Percentiles rank a stretch among this genome's conserved stretches.
These are phyloP conservation scores for Gryllus bimaculatus DNA, from an alignment of 1,140 invertebrate species.

Conservation along the genomic window DNA sequence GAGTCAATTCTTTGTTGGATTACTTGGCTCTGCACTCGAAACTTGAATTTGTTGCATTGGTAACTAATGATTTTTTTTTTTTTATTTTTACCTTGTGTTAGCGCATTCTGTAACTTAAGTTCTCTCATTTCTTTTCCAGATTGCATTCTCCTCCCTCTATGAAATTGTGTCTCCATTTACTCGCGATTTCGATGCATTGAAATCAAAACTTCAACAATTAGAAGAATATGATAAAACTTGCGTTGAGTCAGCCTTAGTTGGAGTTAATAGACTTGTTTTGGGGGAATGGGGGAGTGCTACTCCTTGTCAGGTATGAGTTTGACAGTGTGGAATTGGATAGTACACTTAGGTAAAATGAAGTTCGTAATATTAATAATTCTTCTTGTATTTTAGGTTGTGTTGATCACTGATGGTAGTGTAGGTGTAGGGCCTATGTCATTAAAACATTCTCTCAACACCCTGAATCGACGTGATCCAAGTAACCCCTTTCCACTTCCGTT, in stretches of 20 bases:
- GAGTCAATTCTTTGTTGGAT: constrained; percentile 76
- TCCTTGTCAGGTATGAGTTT: constrained; percentile 57
- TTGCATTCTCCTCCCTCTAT: constrained; percentile 68
- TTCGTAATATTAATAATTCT: background rate
- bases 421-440: constrained; percentile 56
- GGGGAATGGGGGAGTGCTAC: constrained; percentile 78
- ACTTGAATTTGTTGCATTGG: constrained; percentile 84
- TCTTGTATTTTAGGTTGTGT: constrained; percentile 42
- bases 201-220: constrained; percentile 56
- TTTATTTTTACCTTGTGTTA: background rate
- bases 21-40: constrained; percentile 71
- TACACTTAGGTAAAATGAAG: no score
- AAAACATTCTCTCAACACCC: constrained; percentile 37
- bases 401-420: constrained; percentile 72
- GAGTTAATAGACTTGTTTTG: constrained; percentile 62
- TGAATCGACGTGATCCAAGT: constrained; percentile 35
- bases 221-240: constrained; percentile 78
- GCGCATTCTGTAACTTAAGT: background rate
- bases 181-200: constrained; percentile 70
- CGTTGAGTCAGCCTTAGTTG: constrained; percentile 64
- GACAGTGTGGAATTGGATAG: no score
- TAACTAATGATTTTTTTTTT: constrained; percentile 35
- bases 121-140: constrained; percentile 35
- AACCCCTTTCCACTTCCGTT: constrained; percentile 62
- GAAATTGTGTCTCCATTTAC: constrained; percentile 76